phyloP scores from a whole-genome alignment of 2,113 vertebrate genomes.

The Catharus fuscescens region DNA sequence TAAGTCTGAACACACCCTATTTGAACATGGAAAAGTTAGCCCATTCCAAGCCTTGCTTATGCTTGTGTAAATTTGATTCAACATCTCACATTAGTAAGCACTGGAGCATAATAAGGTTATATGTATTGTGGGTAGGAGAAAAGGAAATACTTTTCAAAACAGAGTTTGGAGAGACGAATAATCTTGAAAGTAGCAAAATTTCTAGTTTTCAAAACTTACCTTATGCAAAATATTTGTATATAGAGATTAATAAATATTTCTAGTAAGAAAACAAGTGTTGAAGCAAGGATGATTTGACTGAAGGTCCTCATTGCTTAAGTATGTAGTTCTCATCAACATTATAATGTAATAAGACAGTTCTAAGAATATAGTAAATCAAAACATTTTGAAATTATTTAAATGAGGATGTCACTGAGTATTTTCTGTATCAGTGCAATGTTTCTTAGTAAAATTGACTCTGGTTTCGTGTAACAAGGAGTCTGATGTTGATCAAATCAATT shows the following conservation, averaged over 20 bases:
- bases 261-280: background rate
- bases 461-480: background rate
- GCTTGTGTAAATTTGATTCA: background rate
- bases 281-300: background rate
- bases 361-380: background rate
- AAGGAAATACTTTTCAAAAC: background rate
- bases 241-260: background rate
- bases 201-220: background rate
- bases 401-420: background rate
- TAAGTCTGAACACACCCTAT: background rate
- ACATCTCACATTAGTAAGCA: background rate
- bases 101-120: background rate
- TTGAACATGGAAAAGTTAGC: background rate
- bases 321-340: background rate
- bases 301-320: background rate
- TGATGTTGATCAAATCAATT: background rate
- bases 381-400: background rate
- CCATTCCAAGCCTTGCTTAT: background rate
- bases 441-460: background rate
- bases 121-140: background rate
- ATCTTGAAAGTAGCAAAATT: background rate
- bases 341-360: background rate
- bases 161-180: background rate
- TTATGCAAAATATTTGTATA: background rate
- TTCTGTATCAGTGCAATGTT: background rate